A percentile compares a stretch with the other conserved stretches of the same genome.
phyloP scores from a whole-genome alignment of 2,888 invertebrate genomes.

The Papilio demoleus region DNA sequence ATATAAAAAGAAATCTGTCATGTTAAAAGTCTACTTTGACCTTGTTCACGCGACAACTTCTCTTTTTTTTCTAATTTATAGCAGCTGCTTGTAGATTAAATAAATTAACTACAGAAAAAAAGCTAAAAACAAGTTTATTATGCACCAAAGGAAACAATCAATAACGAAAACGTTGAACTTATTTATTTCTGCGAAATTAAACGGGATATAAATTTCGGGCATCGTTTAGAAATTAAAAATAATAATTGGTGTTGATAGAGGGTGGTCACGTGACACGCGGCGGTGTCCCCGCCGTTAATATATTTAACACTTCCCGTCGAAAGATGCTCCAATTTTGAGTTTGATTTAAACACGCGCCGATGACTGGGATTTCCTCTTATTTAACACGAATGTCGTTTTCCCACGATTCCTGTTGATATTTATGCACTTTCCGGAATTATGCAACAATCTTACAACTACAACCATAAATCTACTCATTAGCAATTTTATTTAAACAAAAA shows the following conservation, averaged over 20 bases:
- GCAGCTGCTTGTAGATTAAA: slow-evolving; percentile 22
- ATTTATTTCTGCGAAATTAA: slow-evolving; percentile 42
- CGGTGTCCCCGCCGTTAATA: slow-evolving; percentile 68
- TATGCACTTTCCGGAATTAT: slow-evolving; percentile 51
- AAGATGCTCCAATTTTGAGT: slow-evolving; percentile 81
- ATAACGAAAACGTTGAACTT: slow-evolving; percentile 31
- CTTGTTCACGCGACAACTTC: slow-evolving; percentile 12
- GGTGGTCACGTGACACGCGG: slow-evolving; percentile 58
- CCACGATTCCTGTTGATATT: slow-evolving; percentile 61
- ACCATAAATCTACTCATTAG: not conserved
- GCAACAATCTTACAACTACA: slow-evolving; percentile 48
- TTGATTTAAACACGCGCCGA: slow-evolving; percentile 75
- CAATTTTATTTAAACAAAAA: not conserved
- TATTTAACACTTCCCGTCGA: slow-evolving; percentile 77
- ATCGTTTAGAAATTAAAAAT: slow-evolving; percentile 47
- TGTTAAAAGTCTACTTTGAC: not conserved
- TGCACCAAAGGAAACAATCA: slow-evolving; percentile 39
- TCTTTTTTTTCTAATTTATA: slow-evolving; percentile 19
- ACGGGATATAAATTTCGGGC: slow-evolving; percentile 45
- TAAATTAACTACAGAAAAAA: slow-evolving; percentile 18
- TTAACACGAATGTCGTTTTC: slow-evolving; percentile 62
- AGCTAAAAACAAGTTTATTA: slow-evolving; percentile 33
- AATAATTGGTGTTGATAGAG: slow-evolving; percentile 57
- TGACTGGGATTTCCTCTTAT: slow-evolving; percentile 79
- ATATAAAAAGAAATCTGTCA: not conserved